Evolutionary conservation across 2,888 invertebrate genomes (phyloP), one percentile per base, ranked within the genome.

Genomic region (Epistrophella euchroma): DNA sequence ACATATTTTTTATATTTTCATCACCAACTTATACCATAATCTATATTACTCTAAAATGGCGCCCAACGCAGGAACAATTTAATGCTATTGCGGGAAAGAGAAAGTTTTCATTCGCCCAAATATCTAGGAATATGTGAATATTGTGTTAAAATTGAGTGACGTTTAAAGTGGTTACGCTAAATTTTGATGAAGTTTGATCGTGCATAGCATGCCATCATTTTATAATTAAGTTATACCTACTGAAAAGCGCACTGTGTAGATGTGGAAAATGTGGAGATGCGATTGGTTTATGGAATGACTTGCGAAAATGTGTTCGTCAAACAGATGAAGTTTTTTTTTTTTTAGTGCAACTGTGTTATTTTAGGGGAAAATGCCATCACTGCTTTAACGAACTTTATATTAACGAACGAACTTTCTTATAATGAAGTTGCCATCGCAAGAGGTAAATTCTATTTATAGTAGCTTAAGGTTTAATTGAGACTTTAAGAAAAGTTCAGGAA

Each of bases 151-250:
- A 64, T 17, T 47, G 32, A 66, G 47, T 66, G 45, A 47, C 32
- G 32, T 66, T 66, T 66, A 35, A 66, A 66, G 66, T 47, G 66
- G 66, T 47, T 66, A 47, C 32, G 45, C 40, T 47, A 25, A 66
- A 66, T 35, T 66, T 66, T 47, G 32, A 66, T 66, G 66, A 66
- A 66, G 47, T 66, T 66, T 47, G 66, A 66, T 66, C 66, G 19
- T 66, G 47, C 66, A 66, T 47, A 19, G 66, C 32, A 66, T 66
- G 47, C 66, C 47, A 32, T 7, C 11, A 60, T 19, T 0, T 10
- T 6, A 43, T 66, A 66, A 66, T 66, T 66, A 47, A 47, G 32
- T 47, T 64, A 43, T 45, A 15, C 22, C 25, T 32, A 22, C 37
- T 4, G 15, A 15, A 60, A 22, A 60, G 32, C 2, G 60, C 2